These are phyloP conservation scores for Murina feae DNA, from an alignment of 2,113 vertebrate genomes.

Conservation along the genomic window DNA sequence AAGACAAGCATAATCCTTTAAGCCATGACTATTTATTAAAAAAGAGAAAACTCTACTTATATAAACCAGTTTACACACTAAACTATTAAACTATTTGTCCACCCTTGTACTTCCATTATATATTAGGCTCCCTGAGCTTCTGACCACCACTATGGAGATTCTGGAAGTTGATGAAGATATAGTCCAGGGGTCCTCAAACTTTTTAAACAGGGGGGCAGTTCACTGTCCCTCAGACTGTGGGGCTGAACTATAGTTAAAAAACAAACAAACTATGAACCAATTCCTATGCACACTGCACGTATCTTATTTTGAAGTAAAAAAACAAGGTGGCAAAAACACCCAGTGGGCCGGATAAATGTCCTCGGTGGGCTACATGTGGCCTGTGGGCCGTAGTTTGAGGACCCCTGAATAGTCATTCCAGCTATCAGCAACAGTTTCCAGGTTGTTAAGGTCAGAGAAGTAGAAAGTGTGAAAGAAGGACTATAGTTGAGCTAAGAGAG, in stretches of 20 bases:
- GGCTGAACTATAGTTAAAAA: too few relatives aligned
- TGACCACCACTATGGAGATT: not conserved
- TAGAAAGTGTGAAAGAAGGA: not conserved
- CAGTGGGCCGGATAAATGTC: too few relatives aligned
- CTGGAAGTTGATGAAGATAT: not conserved
- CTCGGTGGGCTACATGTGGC: too few relatives aligned
- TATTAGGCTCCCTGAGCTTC: not conserved
- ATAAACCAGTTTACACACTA: not conserved
- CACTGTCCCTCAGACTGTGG: too few relatives aligned
- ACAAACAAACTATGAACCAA: too few relatives aligned
- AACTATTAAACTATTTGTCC: not conserved
- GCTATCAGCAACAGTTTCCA: not conserved
- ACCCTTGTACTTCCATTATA: not conserved
- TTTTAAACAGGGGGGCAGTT: too few relatives aligned
- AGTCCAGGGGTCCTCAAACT: too few relatives aligned
- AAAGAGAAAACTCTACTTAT: not conserved
- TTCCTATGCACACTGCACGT: too few relatives aligned
- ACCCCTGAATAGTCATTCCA: too few relatives aligned
- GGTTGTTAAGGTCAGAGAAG: not conserved
- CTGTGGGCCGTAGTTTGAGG: too few relatives aligned
- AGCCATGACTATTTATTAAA: not conserved
- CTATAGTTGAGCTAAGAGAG: not conserved
- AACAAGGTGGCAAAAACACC: too few relatives aligned
- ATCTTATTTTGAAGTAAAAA: too few relatives aligned
- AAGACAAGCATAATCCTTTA: not conserved